Conservation (phyloP, 1,140 invertebrate genomes). For the Megathymus violae region DNA sequence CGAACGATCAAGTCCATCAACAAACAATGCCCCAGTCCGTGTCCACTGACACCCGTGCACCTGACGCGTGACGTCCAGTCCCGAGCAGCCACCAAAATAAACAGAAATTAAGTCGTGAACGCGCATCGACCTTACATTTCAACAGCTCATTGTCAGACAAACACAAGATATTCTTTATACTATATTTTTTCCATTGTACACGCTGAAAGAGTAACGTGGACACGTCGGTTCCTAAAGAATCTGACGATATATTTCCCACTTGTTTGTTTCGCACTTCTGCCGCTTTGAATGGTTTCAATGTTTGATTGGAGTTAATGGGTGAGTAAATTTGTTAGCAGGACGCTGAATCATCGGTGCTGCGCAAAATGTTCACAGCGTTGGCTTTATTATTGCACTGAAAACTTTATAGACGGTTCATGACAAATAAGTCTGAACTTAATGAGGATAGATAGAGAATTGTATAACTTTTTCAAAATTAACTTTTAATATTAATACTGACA, state of each 20-base stretch:
- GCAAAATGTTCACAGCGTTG: not conserved
- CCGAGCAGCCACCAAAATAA: slow-evolving; percentile 49
- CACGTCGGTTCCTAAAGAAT: slow-evolving; percentile 26
- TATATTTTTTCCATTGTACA: slow-evolving; percentile 32
- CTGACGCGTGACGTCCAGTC: slow-evolving; percentile 33
- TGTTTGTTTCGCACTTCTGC: slow-evolving; percentile 23
- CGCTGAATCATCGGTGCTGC: not conserved
- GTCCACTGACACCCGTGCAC: slow-evolving; percentile 41
- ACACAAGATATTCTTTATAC: slow-evolving; percentile 43
- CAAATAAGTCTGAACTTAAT: slow-evolving; percentile 4
- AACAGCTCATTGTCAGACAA: slow-evolving; percentile 56
- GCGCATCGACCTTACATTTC: slow-evolving; percentile 54
- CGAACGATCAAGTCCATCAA: not conserved
- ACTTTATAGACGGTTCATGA: slow-evolving; percentile 1
- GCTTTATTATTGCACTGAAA: slow-evolving; percentile 9
- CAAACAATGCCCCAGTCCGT: not conserved
- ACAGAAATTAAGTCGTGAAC: slow-evolving; percentile 44
- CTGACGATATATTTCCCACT: slow-evolving; percentile 16
- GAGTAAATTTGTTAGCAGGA: slow-evolving; percentile 16
- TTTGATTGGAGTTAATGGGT: slow-evolving; percentile 18
- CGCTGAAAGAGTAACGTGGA: slow-evolving; percentile 45
- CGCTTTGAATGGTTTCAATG: slow-evolving; percentile 4
- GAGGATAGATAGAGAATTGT: no score
- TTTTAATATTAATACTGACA: no score
- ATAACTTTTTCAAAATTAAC: no score